Evolutionary conservation across 2,888 invertebrate genomes (phyloP).

Genomic region (Agonum fuliginosum): DNA sequence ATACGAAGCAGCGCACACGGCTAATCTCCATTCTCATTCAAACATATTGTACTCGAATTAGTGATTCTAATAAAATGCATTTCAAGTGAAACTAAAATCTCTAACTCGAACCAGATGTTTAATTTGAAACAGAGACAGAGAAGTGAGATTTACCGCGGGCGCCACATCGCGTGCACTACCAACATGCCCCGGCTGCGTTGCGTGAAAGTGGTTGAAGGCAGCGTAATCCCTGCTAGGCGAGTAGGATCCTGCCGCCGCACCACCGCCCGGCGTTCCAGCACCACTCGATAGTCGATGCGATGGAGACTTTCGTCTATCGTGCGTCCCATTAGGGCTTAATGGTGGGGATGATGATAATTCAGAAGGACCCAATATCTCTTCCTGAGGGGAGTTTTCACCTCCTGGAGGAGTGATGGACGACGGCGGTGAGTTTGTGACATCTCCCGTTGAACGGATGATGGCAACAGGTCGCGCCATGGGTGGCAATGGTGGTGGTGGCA

Average conservation of each 20-base stretch:
- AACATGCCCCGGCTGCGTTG: constrained; percentile 88
- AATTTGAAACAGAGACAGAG: no score
- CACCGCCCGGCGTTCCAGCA: constrained; percentile 64
- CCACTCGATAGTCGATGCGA: constrained; percentile 68
- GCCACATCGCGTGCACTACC: constrained; percentile 68
- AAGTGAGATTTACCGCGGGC: constrained; percentile 35
- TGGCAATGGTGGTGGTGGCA: constrained; percentile 95
- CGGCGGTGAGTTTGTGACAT: constrained; percentile 79
- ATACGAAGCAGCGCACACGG: constrained; percentile 42
- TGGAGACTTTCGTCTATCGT: constrained; percentile 70
- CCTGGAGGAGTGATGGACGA: constrained; percentile 78
- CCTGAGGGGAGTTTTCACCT: constrained; percentile 70
- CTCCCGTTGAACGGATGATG: constrained; percentile 91
- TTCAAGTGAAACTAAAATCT: no score
- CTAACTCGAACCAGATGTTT: no score
- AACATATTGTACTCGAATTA: not conserved
- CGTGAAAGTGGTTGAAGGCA: constrained; percentile 94
- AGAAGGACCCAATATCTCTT: constrained; percentile 69
- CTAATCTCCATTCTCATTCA: constrained; percentile 27
- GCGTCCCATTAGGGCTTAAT: constrained; percentile 70
- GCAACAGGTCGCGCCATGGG: constrained; percentile 98
- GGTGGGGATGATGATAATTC: constrained; percentile 72
- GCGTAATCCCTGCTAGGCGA: constrained; percentile 78
- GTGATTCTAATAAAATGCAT: no score
- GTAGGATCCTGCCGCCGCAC: constrained; percentile 67